Evolutionary conservation across 2,113 vertebrate genomes (phyloP), one percentile per base, ranked within the genome.

Genomic region (Anolis sagrei): DNA sequence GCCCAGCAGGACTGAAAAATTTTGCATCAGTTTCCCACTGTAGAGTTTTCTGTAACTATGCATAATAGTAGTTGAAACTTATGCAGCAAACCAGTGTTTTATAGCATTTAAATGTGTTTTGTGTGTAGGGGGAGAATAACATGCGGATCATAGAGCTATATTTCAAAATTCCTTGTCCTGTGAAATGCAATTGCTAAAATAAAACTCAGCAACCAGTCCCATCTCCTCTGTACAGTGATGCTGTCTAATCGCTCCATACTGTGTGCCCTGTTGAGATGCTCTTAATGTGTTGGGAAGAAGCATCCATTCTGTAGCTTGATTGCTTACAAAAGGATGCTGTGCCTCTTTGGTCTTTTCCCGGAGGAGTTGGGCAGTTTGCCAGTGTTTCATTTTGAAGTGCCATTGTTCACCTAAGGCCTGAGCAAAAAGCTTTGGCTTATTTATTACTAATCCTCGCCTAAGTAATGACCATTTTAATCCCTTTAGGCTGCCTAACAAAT

Each of bases 341-440:
- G 74, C 86, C 81, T 92, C 69, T 90, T 91, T 29, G 3, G 64
- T 86, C 88, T 90, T 93, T 92, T 95, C 95, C 95, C 95, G 94
- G 90, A 90, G 95, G 93, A 95, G 84, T 92, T 7, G 88, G 95
- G 95, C 94, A 95, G 92, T 93, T 94, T 95, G 95, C 96, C 95
- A 95, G 90, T 72, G 89, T 93, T 95, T 95, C 89, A 89, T 95
- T 95, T 94, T 94, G 92, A 91, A 96, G 94, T 89, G 92, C 88
- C 90, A 95, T 95, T 94, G 93, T 96, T 96, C 95, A 96, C 95
- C 93, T 93, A 92, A 61, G 90, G 92, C 81, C 92, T 95, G 86
- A 92, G 90, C 83, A 89, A 93, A 92, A 91, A 94, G 90, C 93
- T 92, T 90, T 83, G 90, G 90, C 87, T 93, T 94, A 90, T 92